Evolutionary conservation across 2,797 vertebrate genomes (phyloP).

Genomic region (Cephalopachus bancanus): DNA sequence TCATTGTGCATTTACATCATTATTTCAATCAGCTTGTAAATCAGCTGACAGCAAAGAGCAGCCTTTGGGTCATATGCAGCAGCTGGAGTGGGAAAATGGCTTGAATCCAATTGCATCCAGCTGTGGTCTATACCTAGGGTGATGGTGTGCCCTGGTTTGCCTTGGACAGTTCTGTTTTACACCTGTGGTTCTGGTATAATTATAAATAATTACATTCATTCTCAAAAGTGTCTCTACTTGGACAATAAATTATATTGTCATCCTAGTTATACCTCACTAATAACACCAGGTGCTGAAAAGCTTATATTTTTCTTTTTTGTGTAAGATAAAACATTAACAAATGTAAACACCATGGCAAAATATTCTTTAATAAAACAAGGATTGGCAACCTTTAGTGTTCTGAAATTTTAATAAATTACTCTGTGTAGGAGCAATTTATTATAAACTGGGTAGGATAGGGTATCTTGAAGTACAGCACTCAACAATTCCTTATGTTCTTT

Average conservation of each 20-base stretch:
- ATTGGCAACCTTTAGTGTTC: not conserved
- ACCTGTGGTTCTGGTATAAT: conserved; percentile 71
- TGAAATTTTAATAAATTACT: not conserved
- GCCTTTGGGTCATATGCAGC: conserved; percentile 14
- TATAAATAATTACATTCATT: conserved; percentile 73
- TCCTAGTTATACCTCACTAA: conserved; percentile 59
- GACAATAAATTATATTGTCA: conserved; percentile 67
- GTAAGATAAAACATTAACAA: conserved; percentile 65
- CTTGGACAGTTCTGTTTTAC: conserved; percentile 60
- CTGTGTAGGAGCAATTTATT: not conserved
- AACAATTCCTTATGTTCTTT: not conserved
- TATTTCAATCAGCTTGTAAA: conserved; percentile 65
- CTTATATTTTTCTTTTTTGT: conserved; percentile 36
- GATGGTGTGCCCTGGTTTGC: conserved; percentile 55
- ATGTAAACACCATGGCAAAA: not conserved
- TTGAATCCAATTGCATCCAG: conserved; percentile 62
- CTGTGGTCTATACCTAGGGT: conserved; percentile 58
- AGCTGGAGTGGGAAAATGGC: conserved; percentile 57
- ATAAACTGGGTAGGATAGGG: not conserved
- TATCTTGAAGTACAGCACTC: not conserved
- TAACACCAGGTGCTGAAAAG: conserved; percentile 68
- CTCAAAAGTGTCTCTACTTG: conserved; percentile 69
- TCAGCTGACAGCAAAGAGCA: conserved; percentile 45
- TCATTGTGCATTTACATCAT: conserved; percentile 24
- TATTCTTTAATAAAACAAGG: not conserved